Base-by-base conservation (phyloP, 2,888 invertebrate species). In the Malthinus seriepunctatus region DNA sequence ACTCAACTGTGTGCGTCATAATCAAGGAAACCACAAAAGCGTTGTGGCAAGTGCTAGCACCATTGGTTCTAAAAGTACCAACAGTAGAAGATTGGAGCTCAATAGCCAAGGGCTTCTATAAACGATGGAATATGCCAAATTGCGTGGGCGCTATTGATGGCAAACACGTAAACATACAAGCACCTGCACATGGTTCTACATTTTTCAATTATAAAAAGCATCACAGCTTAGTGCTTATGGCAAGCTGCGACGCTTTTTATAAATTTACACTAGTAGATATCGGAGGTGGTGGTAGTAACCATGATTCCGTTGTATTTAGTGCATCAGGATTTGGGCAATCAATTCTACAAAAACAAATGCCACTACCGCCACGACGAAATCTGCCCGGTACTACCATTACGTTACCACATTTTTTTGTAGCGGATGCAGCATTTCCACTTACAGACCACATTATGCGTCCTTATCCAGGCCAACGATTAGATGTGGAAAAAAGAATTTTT, bases 201-300 rank as follows among this genome's bases (percentile, higher is more conserved):
- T 34, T 62, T 51, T 57, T 48, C 42, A 49, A 45, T 14, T 45
- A 45, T 14, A 45, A 42, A 15, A 11, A 11, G 12, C 2, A 15
- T 8, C 34, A 51, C 32, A 63, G 63, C 49, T 49, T 63, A 2
- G 60, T 63, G 10, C 42, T 61, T n/a, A 57, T 63, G 61, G 58
- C 63, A 33, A 49, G 39, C 8, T 63, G 58, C 48, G 63, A 63
- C 51, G 61, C 63, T 3, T 55, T 39, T 34, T 63, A 63, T 53
- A 49, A 37, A 32, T 63, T 63, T 32, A 63, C 53, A n/a, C 38
- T 56, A 8, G 55, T 63, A 15, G 63, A 63, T 45, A 46, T 63
- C n/a, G 63, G 59, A 32, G 56, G 46, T 48, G 51, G 46, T 37
- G 61, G 61, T 7, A 49, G 51, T 50, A 38, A 59, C 60, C 12